Evolutionary conservation across 2,888 invertebrate species (phyloP).

Genomic region (Apotomis turbidana): DNA sequence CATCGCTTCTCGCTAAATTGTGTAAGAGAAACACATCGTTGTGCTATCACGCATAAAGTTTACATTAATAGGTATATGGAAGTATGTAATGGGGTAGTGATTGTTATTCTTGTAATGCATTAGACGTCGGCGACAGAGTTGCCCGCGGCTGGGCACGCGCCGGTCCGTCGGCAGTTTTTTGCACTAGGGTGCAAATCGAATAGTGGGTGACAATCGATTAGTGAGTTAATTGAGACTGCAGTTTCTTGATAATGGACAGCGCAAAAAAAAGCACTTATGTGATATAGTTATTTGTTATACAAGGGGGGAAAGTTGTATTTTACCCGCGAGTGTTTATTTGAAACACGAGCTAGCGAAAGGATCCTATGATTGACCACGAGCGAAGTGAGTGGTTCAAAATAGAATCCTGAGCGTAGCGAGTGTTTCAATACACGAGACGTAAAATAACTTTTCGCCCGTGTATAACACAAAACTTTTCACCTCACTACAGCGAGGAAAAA

Average conservation of each 20-base stretch:
- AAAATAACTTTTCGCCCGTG: too few relatives aligned
- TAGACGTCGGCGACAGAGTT: constrained; percentile 57
- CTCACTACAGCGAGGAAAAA: too few relatives aligned
- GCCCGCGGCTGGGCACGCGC: constrained; percentile 61
- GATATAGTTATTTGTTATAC: too few relatives aligned
- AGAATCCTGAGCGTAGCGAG: too few relatives aligned
- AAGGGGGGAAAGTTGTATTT: too few relatives aligned
- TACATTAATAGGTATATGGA: background rate
- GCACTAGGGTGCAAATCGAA: constrained; percentile 30
- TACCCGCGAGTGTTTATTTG: too few relatives aligned
- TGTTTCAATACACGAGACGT: too few relatives aligned
- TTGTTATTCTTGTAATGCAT: constrained; percentile 57
- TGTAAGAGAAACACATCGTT: background rate
- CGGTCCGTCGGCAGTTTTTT: constrained; percentile 48
- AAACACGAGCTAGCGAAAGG: too few relatives aligned
- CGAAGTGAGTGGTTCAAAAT: too few relatives aligned
- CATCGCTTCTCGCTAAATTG: background rate
- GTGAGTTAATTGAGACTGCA: constrained; percentile 7
- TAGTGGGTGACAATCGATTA: constrained; percentile 34
- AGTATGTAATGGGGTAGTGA: background rate
- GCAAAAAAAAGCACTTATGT: background rate
- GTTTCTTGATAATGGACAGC: constrained; percentile 1
- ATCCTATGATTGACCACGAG: too few relatives aligned
- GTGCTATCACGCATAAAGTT: background rate
- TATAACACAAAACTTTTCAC: too few relatives aligned